phyloP scores from a whole-genome alignment of 1,140 invertebrate genomes.

The Drosophila paulistorum region DNA sequence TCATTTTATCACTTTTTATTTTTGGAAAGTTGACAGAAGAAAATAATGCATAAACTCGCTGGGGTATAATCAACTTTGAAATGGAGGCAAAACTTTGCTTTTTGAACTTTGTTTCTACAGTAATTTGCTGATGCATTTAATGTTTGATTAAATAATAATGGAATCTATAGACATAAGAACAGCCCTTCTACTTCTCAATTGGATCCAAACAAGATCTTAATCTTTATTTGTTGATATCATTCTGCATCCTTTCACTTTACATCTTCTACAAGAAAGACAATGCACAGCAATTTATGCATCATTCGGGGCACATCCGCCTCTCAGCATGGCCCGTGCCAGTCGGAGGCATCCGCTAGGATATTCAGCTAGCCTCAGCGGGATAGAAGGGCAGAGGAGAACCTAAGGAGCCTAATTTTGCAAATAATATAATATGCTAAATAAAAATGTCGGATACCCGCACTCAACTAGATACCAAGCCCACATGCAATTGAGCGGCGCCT shows the following conservation, averaged over 20 bases:
- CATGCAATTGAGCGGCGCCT: slow-evolving; percentile 72
- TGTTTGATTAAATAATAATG: too few species aligned
- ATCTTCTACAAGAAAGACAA: slow-evolving; percentile 2
- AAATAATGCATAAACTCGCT: not conserved
- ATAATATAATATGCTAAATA: slow-evolving; percentile 75
- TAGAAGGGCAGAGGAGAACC: slow-evolving; percentile 14
- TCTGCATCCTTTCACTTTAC: too few species aligned
- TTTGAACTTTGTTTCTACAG: not conserved
- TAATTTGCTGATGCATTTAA: too few species aligned
- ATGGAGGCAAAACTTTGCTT: not conserved
- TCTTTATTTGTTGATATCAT: not conserved
- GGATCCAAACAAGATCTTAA: not conserved
- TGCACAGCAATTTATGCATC: slow-evolving; percentile 59
- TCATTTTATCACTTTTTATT: slow-evolving; percentile 31
- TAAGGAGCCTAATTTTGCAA: slow-evolving; percentile 71
- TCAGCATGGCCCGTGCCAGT: slow-evolving; percentile 45
- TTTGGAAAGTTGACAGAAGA: slow-evolving; percentile 3
- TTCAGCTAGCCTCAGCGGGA: slow-evolving; percentile 47
- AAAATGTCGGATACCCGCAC: slow-evolving; percentile 46
- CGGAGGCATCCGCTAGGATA: slow-evolving; percentile 41
- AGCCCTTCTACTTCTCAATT: too few species aligned
- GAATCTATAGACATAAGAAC: too few species aligned
- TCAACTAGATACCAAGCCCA: slow-evolving; percentile 9
- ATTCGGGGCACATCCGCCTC: slow-evolving; percentile 36
- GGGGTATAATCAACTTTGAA: slow-evolving; percentile 12